phyloP scores from a whole-genome alignment of 2,797 vertebrate genomes.

The Aplochiton taeniatus region DNA sequence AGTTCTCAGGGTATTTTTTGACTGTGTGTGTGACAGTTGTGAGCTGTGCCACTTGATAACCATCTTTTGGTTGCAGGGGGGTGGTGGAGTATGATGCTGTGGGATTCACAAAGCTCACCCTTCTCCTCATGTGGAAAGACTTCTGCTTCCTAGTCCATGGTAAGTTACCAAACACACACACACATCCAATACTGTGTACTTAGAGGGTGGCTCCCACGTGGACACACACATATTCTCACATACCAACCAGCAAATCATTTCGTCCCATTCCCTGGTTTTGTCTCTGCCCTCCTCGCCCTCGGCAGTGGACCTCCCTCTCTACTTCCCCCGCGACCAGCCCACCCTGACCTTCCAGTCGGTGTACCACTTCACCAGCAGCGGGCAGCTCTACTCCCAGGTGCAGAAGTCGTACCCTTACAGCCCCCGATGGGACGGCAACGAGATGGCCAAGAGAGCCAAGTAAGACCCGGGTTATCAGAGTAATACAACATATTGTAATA shows the following conservation, averaged over 20 bases:
- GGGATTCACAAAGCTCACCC: slow-evolving; percentile 97
- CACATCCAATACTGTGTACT: background rate
- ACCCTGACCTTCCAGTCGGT: slow-evolving; percentile 96
- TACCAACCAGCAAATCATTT: background rate
- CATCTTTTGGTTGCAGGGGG: slow-evolving; percentile 75
- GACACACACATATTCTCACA: background rate
- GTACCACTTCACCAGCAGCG: slow-evolving; percentile 97
- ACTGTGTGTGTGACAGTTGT: background rate
- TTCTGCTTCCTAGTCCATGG: slow-evolving; percentile 98
- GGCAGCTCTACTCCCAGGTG: slow-evolving; percentile 95
- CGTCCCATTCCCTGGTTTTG: background rate
- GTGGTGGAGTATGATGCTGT: slow-evolving; percentile 98
- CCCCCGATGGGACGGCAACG: slow-evolving; percentile 98
- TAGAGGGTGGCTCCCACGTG: background rate
- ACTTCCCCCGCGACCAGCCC: slow-evolving; percentile 96
- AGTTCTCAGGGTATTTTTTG: slow-evolving; percentile 61
- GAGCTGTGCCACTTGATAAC: background rate
- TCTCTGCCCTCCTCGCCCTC: slow-evolving; percentile 23
- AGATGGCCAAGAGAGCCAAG: slow-evolving; percentile 99
- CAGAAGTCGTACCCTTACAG: slow-evolving; percentile 98
- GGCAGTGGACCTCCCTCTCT: slow-evolving; percentile 93
- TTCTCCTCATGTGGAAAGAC: slow-evolving; percentile 97
- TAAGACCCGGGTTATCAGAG: slow-evolving; percentile 70
- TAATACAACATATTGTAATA: background rate
- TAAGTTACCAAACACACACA: slow-evolving; percentile 59